Evolutionary conservation across 1,140 invertebrate species (phyloP).

Genomic region (Mesaphorura yosii): DNA sequence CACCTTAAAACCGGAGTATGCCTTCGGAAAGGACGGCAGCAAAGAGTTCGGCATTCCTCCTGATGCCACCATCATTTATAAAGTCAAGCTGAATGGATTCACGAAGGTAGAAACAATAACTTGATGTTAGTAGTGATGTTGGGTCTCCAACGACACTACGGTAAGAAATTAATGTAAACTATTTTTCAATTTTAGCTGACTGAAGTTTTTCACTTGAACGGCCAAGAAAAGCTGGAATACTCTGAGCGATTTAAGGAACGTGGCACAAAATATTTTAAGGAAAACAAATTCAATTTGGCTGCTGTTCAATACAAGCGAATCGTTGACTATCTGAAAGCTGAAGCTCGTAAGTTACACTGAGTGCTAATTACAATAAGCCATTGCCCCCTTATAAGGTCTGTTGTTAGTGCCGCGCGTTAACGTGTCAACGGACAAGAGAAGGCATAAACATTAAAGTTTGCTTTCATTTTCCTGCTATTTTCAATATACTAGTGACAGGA

Average conservation of each 20-base stretch:
- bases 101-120: slow-evolving; percentile 54
- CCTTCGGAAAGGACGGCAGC: slow-evolving; percentile 63
- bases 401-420: too few relatives aligned
- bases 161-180: not conserved
- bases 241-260: slow-evolving; percentile 75
- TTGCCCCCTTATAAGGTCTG: too few relatives aligned
- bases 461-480: not conserved
- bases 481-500: not conserved
- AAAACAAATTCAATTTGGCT: slow-evolving; percentile 62
- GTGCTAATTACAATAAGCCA: not conserved
- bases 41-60: slow-evolving; percentile 62
- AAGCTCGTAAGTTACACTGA: slow-evolving; percentile 38
- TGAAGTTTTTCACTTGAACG: slow-evolving; percentile 70
- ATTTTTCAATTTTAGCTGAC: slow-evolving; percentile 41
- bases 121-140: slow-evolving; percentile 14
- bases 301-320: slow-evolving; percentile 78
- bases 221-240: slow-evolving; percentile 63
- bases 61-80: slow-evolving; percentile 66
- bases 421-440: too few relatives aligned
- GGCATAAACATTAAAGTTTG: too few relatives aligned
- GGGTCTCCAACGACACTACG: not conserved
- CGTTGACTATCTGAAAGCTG: slow-evolving; percentile 44
- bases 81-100: slow-evolving; percentile 66
- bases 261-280: slow-evolving; percentile 82
- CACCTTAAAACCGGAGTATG: slow-evolving; percentile 64